Conservation (phyloP, 1,140 invertebrate genomes). For the Sminthurinus signatus region DNA sequence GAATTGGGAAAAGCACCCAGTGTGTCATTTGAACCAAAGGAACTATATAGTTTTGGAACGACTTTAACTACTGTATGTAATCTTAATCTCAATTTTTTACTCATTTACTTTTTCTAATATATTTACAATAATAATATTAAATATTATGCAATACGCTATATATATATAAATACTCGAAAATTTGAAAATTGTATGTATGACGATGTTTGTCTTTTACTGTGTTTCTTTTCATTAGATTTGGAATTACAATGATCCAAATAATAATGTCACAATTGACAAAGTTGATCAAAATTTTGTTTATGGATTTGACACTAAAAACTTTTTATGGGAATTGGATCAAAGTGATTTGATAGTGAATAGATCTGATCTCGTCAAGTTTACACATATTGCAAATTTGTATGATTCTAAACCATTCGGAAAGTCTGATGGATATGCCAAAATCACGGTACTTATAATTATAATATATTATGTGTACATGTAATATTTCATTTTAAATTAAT, state of each 20-base stretch:
- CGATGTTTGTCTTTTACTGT: neutral
- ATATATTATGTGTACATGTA: neutral
- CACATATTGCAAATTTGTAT: constrained; percentile 18
- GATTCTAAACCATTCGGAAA: constrained; percentile 20
- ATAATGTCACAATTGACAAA: constrained; percentile 21
- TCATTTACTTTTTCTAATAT: neutral
- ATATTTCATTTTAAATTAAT: neutral
- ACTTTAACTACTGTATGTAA: constrained; percentile 18
- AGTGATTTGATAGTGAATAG: constrained; percentile 1
- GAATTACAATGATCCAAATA: constrained; percentile 28
- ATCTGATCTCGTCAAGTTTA: constrained; percentile 17
- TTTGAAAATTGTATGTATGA: neutral
- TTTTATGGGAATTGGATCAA: constrained; percentile 29
- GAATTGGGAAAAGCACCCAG: neutral
- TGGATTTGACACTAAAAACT: constrained; percentile 26
- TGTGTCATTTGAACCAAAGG: constrained; percentile 13
- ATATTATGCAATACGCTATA: too few relatives aligned
- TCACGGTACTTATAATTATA: constrained; percentile 24
- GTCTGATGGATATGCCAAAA: constrained; percentile 22
- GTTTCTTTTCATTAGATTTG: constrained; percentile 29
- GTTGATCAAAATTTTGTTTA: constrained; percentile 27
- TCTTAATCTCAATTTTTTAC: neutral
- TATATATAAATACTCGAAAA: neutral
- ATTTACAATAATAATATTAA: neutral
- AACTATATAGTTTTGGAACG: constrained; percentile 32